Percentiles rank a stretch among this genome's conserved stretches.
These are phyloP conservation scores for Coreius guichenoti DNA, from an alignment of 2,797 vertebrate genomes.

Conservation along the genomic window DNA sequence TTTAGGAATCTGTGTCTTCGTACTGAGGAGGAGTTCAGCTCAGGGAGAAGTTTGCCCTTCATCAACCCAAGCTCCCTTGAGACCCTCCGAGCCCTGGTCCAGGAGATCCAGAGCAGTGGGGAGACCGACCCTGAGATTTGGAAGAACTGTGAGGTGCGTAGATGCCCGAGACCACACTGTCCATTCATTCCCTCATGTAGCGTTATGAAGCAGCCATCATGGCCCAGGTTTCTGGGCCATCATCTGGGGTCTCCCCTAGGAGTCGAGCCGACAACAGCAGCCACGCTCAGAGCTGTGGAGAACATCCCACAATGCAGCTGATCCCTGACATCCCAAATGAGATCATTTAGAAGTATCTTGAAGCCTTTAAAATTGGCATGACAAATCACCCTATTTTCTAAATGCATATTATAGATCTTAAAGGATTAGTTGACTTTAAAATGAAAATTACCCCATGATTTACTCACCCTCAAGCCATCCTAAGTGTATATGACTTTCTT, in stretches of 20 bases:
- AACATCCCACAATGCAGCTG: conserved; percentile 45
- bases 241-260: conserved; percentile 56
- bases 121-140: conserved; percentile 84
- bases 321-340: conserved; percentile 26
- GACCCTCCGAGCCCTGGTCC: conserved; percentile 83
- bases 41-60: conserved; percentile 82
- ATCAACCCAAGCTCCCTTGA: conserved; percentile 84
- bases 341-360: conserved; percentile 28
- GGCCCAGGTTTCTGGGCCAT: conserved; percentile 63
- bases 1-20: conserved; percentile 78
- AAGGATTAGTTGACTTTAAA: background rate
- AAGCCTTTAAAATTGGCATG: background rate
- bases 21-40: conserved; percentile 80
- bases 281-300: conserved; percentile 8
- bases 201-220: conserved; percentile 39
- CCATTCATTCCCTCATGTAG: conserved; percentile 20
- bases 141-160: conserved; percentile 90
- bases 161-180: conserved; percentile 31
- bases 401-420: background rate
- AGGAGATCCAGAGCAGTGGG: conserved; percentile 84
- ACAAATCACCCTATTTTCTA: background rate
- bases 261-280: conserved; percentile 54
- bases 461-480: too few species aligned
- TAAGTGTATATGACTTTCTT: too few species aligned
- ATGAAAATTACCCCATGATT: too few species aligned